Evolutionary conservation across 2,113 vertebrate genomes (phyloP).

Genomic region (Paedocypris sp.): DNA sequence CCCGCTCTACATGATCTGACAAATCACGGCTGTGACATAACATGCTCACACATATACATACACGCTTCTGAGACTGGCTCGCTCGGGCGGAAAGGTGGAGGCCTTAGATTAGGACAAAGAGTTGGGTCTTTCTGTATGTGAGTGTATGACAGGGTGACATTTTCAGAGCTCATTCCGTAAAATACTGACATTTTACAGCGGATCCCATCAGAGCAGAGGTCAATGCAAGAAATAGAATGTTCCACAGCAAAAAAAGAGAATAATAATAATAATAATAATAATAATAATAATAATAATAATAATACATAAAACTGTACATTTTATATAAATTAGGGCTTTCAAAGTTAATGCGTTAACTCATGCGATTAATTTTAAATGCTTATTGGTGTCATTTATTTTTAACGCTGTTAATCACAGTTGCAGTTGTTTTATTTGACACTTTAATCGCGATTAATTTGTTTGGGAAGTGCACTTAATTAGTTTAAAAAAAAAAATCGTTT

Average conservation of each 20-base stretch:
- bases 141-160: constrained; percentile 11
- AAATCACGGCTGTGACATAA: constrained; percentile 2
- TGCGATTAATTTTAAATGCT: no score
- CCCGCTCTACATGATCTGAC: neutral
- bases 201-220: neutral
- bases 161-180: constrained; percentile 32
- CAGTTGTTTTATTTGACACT: no score
- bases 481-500: no score
- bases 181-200: constrained; percentile 22
- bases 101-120: constrained; percentile 22
- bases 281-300: no score
- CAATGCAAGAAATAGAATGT: neutral
- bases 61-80: neutral
- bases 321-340: no score
- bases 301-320: no score
- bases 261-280: no score
- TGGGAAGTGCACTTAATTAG: no score
- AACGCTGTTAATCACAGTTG: no score
- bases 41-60: constrained; percentile 10
- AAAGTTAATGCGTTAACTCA: no score
- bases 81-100: constrained; percentile 6
- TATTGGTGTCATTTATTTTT: no score
- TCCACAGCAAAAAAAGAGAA: neutral
- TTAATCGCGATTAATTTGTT: no score
- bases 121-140: constrained; percentile 6